A percentile compares a stretch with the other conserved stretches of the same genome.
Conservation (phyloP, 2,113 vertebrate genomes). For the Ceratotherium simum region DNA sequence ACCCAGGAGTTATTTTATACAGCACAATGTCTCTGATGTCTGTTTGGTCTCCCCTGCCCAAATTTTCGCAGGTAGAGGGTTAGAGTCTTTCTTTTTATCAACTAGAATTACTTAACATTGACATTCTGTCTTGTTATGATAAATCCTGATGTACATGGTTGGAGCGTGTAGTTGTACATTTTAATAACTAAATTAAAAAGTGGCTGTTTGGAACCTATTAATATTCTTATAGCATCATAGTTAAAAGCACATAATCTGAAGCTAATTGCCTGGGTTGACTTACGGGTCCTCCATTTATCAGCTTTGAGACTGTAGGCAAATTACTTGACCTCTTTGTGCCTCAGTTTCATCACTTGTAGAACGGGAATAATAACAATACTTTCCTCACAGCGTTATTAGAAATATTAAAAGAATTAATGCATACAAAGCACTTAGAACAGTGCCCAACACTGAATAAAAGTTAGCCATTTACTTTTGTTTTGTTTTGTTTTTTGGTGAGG, state of each 20-base stretch:
- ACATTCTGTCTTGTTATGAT: neutral
- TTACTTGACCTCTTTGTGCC: neutral
- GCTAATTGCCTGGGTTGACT: neutral
- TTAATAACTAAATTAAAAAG: conserved; percentile 20
- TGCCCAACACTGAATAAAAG: neutral
- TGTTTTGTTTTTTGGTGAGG: too few species aligned
- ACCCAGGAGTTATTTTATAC: neutral
- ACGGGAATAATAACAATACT: neutral
- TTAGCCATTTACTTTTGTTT: neutral
- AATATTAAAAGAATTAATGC: neutral
- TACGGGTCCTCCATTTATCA: neutral
- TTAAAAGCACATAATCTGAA: neutral
- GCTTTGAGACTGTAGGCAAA: neutral
- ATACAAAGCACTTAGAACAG: neutral
- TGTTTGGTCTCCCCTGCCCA: neutral
- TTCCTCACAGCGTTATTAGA: neutral
- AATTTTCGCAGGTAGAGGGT: neutral
- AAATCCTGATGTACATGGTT: neutral
- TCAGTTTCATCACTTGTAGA: neutral
- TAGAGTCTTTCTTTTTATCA: neutral
- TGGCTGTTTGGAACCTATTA: neutral
- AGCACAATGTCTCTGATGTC: neutral
- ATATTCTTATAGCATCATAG: neutral
- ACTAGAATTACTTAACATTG: neutral
- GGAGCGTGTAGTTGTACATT: neutral